Evolutionary conservation across 2,113 vertebrate genomes (phyloP).

Genomic region (Daubentonia madagascariensis): DNA sequence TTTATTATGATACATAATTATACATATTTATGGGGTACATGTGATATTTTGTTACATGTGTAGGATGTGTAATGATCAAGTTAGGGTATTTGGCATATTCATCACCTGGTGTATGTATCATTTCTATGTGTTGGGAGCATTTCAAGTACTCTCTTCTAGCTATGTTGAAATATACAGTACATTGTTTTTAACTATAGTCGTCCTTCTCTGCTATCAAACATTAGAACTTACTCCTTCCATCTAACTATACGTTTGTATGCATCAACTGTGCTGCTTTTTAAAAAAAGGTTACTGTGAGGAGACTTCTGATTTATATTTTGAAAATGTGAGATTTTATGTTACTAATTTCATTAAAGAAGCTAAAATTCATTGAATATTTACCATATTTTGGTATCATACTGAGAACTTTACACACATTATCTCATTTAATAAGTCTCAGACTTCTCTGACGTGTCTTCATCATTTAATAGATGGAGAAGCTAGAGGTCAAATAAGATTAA

Average conservation of each 20-base stretch:
- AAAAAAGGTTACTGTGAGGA: not conserved
- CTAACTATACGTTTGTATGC: not conserved
- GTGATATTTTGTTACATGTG: not conserved
- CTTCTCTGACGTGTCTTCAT: not conserved
- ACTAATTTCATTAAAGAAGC: not conserved
- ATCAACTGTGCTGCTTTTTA: not conserved
- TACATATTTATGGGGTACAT: not conserved
- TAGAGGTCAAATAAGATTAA: not conserved
- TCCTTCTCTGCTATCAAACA: not conserved
- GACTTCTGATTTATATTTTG: not conserved
- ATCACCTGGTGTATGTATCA: not conserved
- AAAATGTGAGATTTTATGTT: not conserved
- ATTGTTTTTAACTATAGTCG: not conserved
- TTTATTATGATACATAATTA: not conserved
- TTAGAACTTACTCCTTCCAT: not conserved
- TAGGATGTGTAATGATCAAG: not conserved
- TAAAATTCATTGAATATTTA: not conserved
- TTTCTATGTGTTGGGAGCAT: not conserved
- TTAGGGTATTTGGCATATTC: not conserved
- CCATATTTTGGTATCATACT: not conserved
- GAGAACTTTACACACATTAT: not conserved
- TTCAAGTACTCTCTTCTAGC: not conserved
- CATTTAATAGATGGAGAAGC: constrained; percentile 6
- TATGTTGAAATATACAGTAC: not conserved
- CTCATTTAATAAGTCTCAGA: not conserved